Conservation (phyloP, 1,140 invertebrate genomes). For the Drosophila hydei region DNA sequence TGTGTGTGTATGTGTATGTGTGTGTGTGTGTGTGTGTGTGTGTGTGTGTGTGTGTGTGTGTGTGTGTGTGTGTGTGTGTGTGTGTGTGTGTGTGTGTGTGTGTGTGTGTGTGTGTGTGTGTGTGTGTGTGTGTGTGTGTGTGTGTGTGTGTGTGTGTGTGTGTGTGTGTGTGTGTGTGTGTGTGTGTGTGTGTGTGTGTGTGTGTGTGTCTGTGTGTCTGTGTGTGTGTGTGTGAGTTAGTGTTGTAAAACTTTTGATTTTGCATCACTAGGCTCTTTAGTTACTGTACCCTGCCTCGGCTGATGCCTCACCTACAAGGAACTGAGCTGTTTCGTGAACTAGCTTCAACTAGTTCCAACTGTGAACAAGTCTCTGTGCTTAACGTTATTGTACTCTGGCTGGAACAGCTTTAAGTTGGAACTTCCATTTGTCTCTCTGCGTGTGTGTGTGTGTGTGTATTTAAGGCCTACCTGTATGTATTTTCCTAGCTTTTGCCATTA, state of each 20-base stretch:
- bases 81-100: conserved; percentile 1
- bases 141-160: too few relatives aligned
- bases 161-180: too few relatives aligned
- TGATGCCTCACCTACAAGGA: too few relatives aligned
- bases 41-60: neutral
- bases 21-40: conserved; percentile 3
- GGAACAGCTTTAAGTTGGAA: too few relatives aligned
- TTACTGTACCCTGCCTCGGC: too few relatives aligned
- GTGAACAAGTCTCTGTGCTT: too few relatives aligned
- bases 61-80: conserved; percentile 4
- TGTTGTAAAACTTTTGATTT: neutral
- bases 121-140: conserved; percentile 5
- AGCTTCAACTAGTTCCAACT: too few relatives aligned
- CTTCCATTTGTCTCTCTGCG: too few relatives aligned
- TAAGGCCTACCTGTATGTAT: conserved; percentile 15
- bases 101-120: conserved; percentile 2
- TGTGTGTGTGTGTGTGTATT: neutral
- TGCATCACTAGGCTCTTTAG: too few relatives aligned
- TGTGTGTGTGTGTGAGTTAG: conserved; percentile 6
- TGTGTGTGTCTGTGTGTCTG: neutral
- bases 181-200: neutral
- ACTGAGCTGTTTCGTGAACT: too few relatives aligned
- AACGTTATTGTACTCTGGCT: too few relatives aligned
- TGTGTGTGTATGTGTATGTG: conserved; percentile 1
- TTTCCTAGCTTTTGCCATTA: conserved; percentile 11